Conservation (phyloP, 2,888 invertebrate genomes). For the Corbicula japonica region DNA sequence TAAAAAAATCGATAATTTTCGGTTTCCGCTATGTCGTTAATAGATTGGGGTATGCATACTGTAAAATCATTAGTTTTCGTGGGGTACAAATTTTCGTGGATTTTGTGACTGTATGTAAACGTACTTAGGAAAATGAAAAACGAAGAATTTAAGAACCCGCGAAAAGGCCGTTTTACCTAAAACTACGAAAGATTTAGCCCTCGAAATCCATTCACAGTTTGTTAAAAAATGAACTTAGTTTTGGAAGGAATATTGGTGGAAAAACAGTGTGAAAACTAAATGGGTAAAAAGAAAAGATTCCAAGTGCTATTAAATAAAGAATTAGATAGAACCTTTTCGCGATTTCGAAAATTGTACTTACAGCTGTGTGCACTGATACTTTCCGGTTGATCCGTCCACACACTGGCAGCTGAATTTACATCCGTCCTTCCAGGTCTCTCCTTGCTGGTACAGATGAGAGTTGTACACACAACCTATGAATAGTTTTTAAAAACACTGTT, state of each 20-base stretch:
- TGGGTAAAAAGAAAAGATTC: no score
- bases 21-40: neutral
- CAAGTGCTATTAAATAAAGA: neutral
- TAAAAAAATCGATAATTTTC: neutral
- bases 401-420: slow-evolving; percentile 67
- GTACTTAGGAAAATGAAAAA: neutral
- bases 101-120: neutral
- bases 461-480: slow-evolving; percentile 65
- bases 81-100: neutral
- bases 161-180: neutral
- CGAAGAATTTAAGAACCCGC: neutral
- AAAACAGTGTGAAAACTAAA: neutral
- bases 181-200: neutral
- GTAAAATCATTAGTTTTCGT: neutral
- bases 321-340: neutral
- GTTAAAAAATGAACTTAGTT: neutral
- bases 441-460: slow-evolving; percentile 61
- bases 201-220: neutral
- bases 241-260: neutral
- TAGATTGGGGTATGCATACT: neutral
- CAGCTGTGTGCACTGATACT: slow-evolving; percentile 62
- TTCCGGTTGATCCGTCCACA: slow-evolving; percentile 55
- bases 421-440: slow-evolving; percentile 66
- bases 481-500: neutral
- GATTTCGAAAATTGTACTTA: slow-evolving; percentile 41